Percentiles rank a stretch among this genome's conserved stretches.
phyloP scores from a whole-genome alignment of 1,140 invertebrate genomes.

The Hesperophylax magnus region DNA sequence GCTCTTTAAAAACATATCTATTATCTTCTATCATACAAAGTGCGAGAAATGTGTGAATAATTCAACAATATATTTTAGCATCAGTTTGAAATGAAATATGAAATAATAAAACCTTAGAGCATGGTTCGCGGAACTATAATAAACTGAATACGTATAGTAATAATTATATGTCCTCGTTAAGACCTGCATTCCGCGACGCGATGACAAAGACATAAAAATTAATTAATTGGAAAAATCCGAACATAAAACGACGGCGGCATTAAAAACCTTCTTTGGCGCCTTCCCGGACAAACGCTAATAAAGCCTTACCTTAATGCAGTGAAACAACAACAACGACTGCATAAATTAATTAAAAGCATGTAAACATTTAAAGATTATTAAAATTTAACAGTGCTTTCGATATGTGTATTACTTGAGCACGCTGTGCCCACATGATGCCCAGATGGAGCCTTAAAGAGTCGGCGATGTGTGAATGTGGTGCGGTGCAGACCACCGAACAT shows the following conservation, averaged over 20 bases:
- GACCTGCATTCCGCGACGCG: constrained; percentile 52
- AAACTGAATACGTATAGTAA: constrained; percentile 1
- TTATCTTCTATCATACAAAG: too few species aligned
- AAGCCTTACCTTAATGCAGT: constrained; percentile 38
- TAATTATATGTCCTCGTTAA: constrained; percentile 49
- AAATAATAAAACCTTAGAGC: too few species aligned
- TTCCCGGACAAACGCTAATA: neutral
- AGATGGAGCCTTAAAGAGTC: too few species aligned
- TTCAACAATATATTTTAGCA: too few species aligned
- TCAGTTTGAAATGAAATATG: too few species aligned
- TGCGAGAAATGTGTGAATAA: too few species aligned
- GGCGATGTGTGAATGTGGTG: too few species aligned
- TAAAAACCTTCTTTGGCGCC: constrained; percentile 33
- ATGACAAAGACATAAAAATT: constrained; percentile 57
- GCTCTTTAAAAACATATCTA: too few species aligned
- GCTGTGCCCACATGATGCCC: too few species aligned
- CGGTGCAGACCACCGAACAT: too few species aligned
- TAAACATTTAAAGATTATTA: constrained; percentile 47
- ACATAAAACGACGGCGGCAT: constrained; percentile 5
- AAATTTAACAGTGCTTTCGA: constrained; percentile 30
- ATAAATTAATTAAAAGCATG: constrained; percentile 54
- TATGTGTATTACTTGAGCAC: neutral
- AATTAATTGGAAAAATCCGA: constrained; percentile 48
- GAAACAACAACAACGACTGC: constrained; percentile 29
- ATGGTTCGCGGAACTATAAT: too few species aligned